These are phyloP conservation scores for Smutsia gigantea DNA, from an alignment of 2,797 vertebrate species.

Conservation along the genomic window DNA sequence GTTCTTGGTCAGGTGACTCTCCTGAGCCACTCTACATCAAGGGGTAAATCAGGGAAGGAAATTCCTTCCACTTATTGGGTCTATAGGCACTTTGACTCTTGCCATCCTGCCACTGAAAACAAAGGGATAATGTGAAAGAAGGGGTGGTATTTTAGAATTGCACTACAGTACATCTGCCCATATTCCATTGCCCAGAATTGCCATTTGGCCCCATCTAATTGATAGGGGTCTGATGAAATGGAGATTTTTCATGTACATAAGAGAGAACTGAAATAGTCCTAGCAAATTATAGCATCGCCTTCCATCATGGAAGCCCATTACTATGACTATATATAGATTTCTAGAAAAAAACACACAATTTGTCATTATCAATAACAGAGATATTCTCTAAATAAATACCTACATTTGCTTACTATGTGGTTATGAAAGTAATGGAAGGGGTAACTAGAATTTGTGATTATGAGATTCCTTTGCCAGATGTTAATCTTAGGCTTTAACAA, in stretches of 20 bases:
- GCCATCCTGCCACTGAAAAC: neutral
- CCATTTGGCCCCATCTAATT: neutral
- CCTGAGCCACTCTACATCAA: neutral
- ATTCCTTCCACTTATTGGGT: neutral
- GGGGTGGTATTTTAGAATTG: neutral
- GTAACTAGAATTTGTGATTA: neutral
- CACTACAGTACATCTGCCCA: accelerated
- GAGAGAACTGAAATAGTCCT: neutral
- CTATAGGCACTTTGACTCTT: neutral
- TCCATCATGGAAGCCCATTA: neutral
- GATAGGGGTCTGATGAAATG: neutral
- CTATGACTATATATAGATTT: neutral
- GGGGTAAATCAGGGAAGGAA: neutral
- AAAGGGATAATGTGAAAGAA: neutral
- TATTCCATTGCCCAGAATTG: neutral
- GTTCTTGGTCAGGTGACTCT: neutral
- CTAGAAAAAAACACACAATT: neutral
- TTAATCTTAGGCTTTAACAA: conserved; percentile 34
- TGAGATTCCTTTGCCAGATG: neutral
- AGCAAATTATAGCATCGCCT: neutral
- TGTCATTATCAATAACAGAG: neutral
- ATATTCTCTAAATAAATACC: neutral
- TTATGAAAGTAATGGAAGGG: neutral
- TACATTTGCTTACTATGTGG: neutral
- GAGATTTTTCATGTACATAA: neutral